Evolutionary conservation across 2,888 invertebrate genomes (phyloP).

Genomic region (Gortyna flavago): DNA sequence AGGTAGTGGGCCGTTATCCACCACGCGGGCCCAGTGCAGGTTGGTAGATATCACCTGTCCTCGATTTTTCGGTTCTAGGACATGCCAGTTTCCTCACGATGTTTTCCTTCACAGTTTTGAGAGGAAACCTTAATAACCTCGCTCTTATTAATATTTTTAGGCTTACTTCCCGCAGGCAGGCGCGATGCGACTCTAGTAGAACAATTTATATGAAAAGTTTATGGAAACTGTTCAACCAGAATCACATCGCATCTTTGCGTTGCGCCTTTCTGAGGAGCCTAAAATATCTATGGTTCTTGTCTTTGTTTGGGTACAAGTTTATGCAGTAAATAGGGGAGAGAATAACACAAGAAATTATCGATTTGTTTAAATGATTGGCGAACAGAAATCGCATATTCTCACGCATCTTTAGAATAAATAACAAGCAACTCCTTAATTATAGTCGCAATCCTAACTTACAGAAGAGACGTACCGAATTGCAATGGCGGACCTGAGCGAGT

Average conservation of each 20-base stretch:
- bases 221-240: background rate
- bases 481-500: constrained; percentile 13
- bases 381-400: constrained; percentile 6
- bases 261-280: background rate
- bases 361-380: background rate
- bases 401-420: background rate
- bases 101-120: background rate
- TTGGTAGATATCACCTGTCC: background rate
- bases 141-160: background rate
- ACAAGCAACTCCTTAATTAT: background rate
- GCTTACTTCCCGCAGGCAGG: background rate
- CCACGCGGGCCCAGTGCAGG: background rate
- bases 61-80: background rate
- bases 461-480: background rate
- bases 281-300: background rate
- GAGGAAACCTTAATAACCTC: background rate
- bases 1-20: too few species aligned
- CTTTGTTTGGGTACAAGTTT: background rate
- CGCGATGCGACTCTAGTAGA: background rate
- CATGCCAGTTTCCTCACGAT: background rate
- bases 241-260: background rate
- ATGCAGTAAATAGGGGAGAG: constrained; percentile 4
- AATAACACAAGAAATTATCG: constrained; percentile 8
- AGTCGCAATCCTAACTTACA: background rate
- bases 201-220: background rate